Conservation (phyloP, 2,113 vertebrate species). For the Speoplatyrhinus poulsoni region DNA sequence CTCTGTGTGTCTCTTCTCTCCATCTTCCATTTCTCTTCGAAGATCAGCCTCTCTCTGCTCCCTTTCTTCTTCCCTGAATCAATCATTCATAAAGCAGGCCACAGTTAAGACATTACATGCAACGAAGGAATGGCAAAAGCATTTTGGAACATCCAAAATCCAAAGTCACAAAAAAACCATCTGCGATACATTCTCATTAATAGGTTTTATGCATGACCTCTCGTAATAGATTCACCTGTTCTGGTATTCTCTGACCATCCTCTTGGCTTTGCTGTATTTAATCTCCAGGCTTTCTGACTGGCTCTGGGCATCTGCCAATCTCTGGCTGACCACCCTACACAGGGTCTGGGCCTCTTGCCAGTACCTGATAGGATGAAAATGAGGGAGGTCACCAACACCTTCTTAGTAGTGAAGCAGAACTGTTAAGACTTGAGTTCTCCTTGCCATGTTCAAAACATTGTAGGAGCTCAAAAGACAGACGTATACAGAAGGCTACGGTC, state of each 20-base stretch:
- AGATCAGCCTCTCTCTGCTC: slow-evolving; percentile 79
- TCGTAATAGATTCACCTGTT: slow-evolving; percentile 75
- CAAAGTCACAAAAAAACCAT: too few relatives aligned
- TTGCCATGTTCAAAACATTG: too few relatives aligned
- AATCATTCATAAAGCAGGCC: not conserved
- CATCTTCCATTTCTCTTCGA: slow-evolving; percentile 76
- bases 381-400: slow-evolving; percentile 18
- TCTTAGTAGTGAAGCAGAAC: not conserved
- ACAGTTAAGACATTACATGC: too few relatives aligned
- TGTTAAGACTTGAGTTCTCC: too few relatives aligned
- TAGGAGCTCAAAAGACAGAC: too few relatives aligned
- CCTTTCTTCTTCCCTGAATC: slow-evolving; percentile 79
- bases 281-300: slow-evolving; percentile 86
- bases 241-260: slow-evolving; percentile 85
- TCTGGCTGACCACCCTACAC: slow-evolving; percentile 87
- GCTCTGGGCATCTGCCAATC: slow-evolving; percentile 86
- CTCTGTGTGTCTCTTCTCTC: slow-evolving; percentile 76
- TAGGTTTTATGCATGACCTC: too few relatives aligned
- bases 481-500: not conserved
- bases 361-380: slow-evolving; percentile 64
- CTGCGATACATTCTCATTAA: too few relatives aligned
- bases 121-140: too few relatives aligned
- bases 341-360: slow-evolving; percentile 91
- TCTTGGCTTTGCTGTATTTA: slow-evolving; percentile 87
- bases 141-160: too few relatives aligned